A percentile compares a stretch with the other conserved stretches of the same genome.
These are phyloP conservation scores for Drosophila anomalipes DNA, from an alignment of 2,888 invertebrate species.

Conservation along the genomic window DNA sequence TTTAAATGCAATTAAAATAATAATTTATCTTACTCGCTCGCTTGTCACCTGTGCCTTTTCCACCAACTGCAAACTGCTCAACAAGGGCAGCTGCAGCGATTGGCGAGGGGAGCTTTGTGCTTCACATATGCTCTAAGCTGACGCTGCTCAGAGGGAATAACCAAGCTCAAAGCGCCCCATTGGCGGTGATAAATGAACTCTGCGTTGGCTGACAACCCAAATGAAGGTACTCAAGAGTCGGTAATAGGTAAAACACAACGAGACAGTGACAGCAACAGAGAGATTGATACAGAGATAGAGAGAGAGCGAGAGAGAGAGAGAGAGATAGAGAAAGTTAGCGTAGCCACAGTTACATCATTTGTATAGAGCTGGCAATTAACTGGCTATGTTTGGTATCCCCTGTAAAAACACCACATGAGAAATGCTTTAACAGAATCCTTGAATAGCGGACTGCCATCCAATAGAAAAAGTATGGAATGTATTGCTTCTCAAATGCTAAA, in stretches of 20 bases:
- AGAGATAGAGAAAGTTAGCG: not conserved
- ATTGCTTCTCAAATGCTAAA: not conserved
- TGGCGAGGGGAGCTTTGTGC: slow-evolving; percentile 8
- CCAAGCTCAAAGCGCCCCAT: slow-evolving; percentile 49
- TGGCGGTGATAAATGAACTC: slow-evolving; percentile 70
- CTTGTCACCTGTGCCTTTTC: slow-evolving; percentile 60
- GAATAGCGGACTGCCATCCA: slow-evolving; percentile 3
- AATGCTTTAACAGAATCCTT: slow-evolving; percentile 21
- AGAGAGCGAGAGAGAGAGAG: not conserved
- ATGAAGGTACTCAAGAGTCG: slow-evolving; percentile 63
- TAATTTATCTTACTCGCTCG: slow-evolving; percentile 76
- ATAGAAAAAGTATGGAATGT: not conserved
- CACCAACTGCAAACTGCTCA: slow-evolving; percentile 7
- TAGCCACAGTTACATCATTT: slow-evolving; percentile 56
- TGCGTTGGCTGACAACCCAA: slow-evolving; percentile 69
- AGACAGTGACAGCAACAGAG: not conserved
- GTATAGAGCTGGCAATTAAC: slow-evolving; percentile 67
- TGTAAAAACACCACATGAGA: slow-evolving; percentile 28
- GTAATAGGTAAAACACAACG: slow-evolving; percentile 11
- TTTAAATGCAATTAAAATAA: slow-evolving; percentile 82
- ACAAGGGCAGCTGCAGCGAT: slow-evolving; percentile 6
- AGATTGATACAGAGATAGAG: not conserved
- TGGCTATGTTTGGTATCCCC: slow-evolving; percentile 10
- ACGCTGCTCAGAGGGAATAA: slow-evolving; percentile 38
- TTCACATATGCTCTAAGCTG: slow-evolving; percentile 56